Percentiles rank a stretch among this genome's conserved stretches.
Evolutionary conservation across 2,797 vertebrate species (phyloP).

Genomic region (Xyrichtys novacula): DNA sequence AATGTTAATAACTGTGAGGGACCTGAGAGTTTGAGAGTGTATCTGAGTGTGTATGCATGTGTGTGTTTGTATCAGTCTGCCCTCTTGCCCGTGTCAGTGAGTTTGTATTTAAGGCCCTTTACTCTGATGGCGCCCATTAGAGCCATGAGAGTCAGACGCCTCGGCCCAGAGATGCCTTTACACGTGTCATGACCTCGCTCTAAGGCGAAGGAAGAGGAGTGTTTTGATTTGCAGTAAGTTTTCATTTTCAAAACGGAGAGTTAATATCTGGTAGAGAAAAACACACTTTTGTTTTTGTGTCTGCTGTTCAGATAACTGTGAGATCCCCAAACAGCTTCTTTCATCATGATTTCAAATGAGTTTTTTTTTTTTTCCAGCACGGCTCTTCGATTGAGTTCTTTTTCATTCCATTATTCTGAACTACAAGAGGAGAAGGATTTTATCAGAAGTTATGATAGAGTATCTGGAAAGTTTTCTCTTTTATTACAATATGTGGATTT

Average conservation of each 20-base stretch:
- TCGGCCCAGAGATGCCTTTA: constrained; percentile 13
- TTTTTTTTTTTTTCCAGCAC: neutral
- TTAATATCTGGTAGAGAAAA: neutral
- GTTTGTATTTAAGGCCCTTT: constrained; percentile 14
- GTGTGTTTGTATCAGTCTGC: neutral
- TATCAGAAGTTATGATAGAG: too few species aligned
- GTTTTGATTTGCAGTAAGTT: neutral
- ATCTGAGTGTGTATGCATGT: neutral
- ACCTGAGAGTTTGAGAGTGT: constrained; percentile 10
- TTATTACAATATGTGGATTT: too few species aligned
- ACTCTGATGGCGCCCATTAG: constrained; percentile 6
- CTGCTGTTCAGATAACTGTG: neutral
- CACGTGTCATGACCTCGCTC: neutral
- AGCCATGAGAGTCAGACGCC: constrained; percentile 6
- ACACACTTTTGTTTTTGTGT: neutral
- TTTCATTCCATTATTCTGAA: too few species aligned
- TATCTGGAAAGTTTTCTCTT: too few species aligned
- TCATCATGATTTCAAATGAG: neutral
- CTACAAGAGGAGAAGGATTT: too few species aligned
- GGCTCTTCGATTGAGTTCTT: neutral
- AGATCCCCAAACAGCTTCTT: neutral
- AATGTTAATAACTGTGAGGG: constrained; percentile 75
- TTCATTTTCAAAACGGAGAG: neutral
- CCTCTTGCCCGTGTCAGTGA: neutral
- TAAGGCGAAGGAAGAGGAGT: neutral